A percentile compares a stretch with the other conserved stretches of the same genome.
Evolutionary conservation across 1,140 invertebrate species (phyloP).

Genomic region (Galleria mellonella): DNA sequence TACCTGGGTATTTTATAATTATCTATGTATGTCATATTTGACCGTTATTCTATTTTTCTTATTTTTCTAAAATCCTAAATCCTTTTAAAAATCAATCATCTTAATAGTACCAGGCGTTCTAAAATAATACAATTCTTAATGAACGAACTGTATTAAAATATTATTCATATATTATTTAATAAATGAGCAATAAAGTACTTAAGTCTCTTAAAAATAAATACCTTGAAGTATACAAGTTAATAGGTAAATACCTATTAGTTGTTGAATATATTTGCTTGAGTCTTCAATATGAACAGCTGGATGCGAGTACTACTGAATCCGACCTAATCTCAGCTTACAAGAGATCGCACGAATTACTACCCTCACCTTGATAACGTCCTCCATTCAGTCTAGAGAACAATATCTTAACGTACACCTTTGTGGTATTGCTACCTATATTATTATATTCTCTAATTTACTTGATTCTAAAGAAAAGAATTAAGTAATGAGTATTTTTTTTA

Average conservation of each 20-base stretch:
- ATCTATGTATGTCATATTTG: too few species aligned
- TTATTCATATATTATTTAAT: too few species aligned
- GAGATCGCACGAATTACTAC: slow-evolving; percentile 37
- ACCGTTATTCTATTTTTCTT: too few species aligned
- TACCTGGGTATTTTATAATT: too few species aligned
- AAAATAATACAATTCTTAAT: too few species aligned
- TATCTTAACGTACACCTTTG: neutral
- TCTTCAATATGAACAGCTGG: slow-evolving; percentile 19
- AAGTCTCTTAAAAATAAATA: too few species aligned
- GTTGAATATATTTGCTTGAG: slow-evolving; percentile 11
- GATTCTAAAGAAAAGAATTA: neutral
- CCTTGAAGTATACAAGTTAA: slow-evolving; percentile 12
- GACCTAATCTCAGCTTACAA: slow-evolving; percentile 45
- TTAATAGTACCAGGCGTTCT: too few species aligned
- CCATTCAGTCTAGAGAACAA: slow-evolving; percentile 6
- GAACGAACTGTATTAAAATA: too few species aligned
- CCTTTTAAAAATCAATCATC: too few species aligned
- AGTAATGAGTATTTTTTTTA: neutral
- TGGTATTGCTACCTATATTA: neutral
- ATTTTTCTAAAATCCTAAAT: too few species aligned
- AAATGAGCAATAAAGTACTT: too few species aligned
- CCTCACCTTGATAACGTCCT: slow-evolving; percentile 31
- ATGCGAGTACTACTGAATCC: slow-evolving; percentile 20
- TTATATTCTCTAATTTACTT: neutral
- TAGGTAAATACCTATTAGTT: slow-evolving; percentile 19